A percentile compares a stretch with the other conserved stretches of the same genome.
Evolutionary conservation across 2,797 vertebrate species (phyloP).

Genomic region (Loriculus beryllinus): DNA sequence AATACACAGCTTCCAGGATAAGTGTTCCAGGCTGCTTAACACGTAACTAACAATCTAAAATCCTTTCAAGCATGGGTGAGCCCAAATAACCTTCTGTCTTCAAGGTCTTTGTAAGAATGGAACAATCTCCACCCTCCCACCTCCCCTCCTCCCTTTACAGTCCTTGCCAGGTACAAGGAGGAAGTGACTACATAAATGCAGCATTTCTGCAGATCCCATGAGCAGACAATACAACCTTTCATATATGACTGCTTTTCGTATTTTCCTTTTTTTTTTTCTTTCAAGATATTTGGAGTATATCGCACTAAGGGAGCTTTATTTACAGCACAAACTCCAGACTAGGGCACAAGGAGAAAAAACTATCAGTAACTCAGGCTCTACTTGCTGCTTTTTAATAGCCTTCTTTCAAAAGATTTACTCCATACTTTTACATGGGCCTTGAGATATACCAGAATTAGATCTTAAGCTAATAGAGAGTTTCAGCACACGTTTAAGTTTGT

Average conservation of each 20-base stretch:
- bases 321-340: background rate
- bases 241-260: background rate
- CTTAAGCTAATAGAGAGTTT: background rate
- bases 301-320: background rate
- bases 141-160: background rate
- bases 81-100: background rate
- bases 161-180: background rate
- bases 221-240: background rate
- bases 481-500: background rate
- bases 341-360: background rate
- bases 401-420: background rate
- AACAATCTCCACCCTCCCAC: background rate
- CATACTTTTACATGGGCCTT: background rate
- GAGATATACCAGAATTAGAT: background rate
- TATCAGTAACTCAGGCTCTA: background rate
- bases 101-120: background rate
- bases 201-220: background rate
- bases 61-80: background rate
- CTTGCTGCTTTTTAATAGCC: background rate
- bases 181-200: background rate
- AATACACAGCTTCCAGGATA: background rate
- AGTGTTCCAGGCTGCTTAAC: background rate
- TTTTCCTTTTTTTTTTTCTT: background rate
- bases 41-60: background rate
- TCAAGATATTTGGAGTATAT: background rate